phyloP scores from a whole-genome alignment of 2,113 vertebrate genomes.

The Phaethornis superciliosus region DNA sequence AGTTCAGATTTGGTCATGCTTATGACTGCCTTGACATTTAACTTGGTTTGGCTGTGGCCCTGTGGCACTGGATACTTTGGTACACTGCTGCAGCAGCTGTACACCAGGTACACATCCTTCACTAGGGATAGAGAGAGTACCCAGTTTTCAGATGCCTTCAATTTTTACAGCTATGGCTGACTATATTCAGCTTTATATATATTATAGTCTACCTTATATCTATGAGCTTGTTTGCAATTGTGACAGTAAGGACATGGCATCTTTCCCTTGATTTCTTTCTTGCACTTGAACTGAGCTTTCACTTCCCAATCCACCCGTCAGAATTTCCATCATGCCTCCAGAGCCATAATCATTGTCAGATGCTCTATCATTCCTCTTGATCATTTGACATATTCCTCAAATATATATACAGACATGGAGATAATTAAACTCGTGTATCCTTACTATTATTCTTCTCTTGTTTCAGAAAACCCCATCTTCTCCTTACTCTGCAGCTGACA shows the following conservation, averaged over 20 bases:
- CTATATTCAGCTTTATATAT: not conserved
- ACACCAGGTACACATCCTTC: not conserved
- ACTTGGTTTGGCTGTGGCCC: not conserved
- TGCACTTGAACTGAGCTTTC: not conserved
- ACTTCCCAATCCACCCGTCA: slow-evolving; percentile 12
- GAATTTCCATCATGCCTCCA: slow-evolving; percentile 18
- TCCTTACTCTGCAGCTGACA: not conserved
- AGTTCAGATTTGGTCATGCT: not conserved
- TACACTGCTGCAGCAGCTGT: not conserved
- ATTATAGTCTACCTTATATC: not conserved
- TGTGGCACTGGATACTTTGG: not conserved
- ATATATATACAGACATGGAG: slow-evolving; percentile 39
- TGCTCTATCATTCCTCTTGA: slow-evolving; percentile 22
- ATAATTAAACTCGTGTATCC: slow-evolving; percentile 52
- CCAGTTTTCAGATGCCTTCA: not conserved
- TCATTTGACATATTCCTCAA: slow-evolving; percentile 38
- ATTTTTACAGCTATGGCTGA: not conserved
- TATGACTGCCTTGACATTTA: not conserved
- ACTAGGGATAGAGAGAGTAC: not conserved
- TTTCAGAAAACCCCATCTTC: slow-evolving; percentile 30
- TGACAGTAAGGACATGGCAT: not conserved
- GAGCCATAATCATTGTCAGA: slow-evolving; percentile 45
- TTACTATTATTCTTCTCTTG: slow-evolving; percentile 32
- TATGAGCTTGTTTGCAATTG: not conserved
- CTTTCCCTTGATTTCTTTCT: slow-evolving; percentile 3